Conservation (phyloP, 2,113 vertebrate species). For the Ptyas mucosa region DNA sequence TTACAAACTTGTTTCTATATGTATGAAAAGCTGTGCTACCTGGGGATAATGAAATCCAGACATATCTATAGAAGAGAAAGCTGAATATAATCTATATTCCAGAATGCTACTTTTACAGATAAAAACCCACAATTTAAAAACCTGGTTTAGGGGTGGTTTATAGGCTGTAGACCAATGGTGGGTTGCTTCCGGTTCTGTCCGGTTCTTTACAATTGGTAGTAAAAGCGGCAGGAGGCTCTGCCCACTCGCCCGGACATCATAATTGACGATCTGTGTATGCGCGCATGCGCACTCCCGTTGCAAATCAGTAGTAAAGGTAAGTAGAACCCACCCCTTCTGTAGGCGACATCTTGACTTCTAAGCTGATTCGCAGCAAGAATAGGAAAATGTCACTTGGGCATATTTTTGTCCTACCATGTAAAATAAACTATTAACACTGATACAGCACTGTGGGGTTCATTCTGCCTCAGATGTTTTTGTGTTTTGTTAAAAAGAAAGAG, state of each 20-base stretch:
- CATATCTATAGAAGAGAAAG: neutral
- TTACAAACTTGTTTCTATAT: neutral
- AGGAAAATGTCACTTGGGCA: conserved; percentile 17
- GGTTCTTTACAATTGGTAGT: too few relatives aligned
- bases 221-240: too few relatives aligned
- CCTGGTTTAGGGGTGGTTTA: neutral
- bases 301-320: too few relatives aligned
- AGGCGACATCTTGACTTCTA: neutral
- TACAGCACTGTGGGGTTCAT: neutral
- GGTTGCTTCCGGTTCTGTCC: too few relatives aligned
- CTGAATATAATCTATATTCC: neutral
- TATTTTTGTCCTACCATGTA: conserved; percentile 12
- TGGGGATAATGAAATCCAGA: neutral
- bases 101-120: neutral
- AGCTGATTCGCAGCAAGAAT: neutral
- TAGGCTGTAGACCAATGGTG: neutral
- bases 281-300: too few relatives aligned
- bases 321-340: neutral
- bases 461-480: conserved; percentile 6
- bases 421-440: conserved; percentile 20
- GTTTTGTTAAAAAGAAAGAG: neutral
- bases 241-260: too few relatives aligned
- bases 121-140: neutral
- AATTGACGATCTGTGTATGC: too few relatives aligned
- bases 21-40: neutral